Percentiles rank a stretch among this genome's conserved stretches.
phyloP scores from a whole-genome alignment of 2,888 invertebrate genomes.

The Drosophila borborema region DNA sequence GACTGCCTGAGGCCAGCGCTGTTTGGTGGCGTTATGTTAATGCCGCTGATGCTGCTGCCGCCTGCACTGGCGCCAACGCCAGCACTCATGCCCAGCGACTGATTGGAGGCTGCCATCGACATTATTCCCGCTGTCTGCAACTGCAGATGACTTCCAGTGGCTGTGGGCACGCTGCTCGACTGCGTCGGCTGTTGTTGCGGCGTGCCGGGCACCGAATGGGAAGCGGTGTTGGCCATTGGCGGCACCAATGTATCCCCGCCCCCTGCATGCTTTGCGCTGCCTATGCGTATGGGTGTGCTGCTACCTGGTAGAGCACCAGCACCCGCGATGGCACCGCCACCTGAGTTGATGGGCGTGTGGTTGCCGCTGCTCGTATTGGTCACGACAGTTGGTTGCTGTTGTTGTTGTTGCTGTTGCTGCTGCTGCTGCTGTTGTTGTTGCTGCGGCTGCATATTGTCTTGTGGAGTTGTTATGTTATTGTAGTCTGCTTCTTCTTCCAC shows the following conservation, averaged over 20 bases:
- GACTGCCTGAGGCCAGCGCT: conserved; percentile 82
- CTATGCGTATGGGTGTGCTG: conserved; percentile 83
- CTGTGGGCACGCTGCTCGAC: conserved; percentile 74
- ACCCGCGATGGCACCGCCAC: conserved; percentile 33
- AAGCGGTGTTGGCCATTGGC: conserved; percentile 21
- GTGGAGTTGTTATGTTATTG: conserved; percentile 19
- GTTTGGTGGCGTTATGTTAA: conserved; percentile 82
- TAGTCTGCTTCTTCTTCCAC: conserved; percentile 16
- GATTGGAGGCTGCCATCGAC: conserved; percentile 77
- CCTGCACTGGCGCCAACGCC: conserved; percentile 50
- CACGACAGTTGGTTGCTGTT: conserved; percentile 20
- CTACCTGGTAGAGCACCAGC: conserved; percentile 61
- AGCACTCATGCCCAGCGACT: conserved; percentile 68
- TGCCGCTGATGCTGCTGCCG: conserved; percentile 66
- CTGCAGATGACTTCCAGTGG: conserved; percentile 71
- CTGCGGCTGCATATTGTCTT: conserved; percentile 56
- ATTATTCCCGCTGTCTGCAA: conserved; percentile 65
- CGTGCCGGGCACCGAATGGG: conserved; percentile 59
- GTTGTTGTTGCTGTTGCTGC: conserved; percentile 9
- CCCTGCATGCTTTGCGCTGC: conserved; percentile 64
- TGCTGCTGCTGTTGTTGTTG: conserved; percentile 18
- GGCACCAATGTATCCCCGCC: conserved; percentile 67
- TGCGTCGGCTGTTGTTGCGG: conserved; percentile 57
- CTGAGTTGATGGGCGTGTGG: conserved; percentile 37
- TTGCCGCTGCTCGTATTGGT: conserved; percentile 38